phyloP scores from a whole-genome alignment of 2,888 invertebrate genomes.

The Ariolimax columbianus region DNA sequence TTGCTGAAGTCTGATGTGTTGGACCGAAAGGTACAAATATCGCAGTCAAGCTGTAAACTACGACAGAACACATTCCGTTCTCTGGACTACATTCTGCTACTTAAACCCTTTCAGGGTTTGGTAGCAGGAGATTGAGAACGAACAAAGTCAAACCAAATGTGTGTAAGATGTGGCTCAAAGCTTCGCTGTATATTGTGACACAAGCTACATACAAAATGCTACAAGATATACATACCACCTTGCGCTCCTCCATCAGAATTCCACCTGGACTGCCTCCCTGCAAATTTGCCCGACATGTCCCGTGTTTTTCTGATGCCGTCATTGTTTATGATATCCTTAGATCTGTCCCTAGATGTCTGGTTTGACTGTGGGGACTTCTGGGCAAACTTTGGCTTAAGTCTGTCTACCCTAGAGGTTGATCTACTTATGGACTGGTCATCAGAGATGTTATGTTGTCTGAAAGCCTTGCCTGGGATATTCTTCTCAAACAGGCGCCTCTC shows the following conservation, averaged over 20 bases:
- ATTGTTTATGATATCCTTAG: not conserved
- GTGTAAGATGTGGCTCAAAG: too few relatives aligned
- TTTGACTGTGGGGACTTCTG: not conserved
- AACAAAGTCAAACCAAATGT: too few relatives aligned
- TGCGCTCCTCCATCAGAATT: not conserved
- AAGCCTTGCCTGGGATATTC: not conserved
- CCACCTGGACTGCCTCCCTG: not conserved
- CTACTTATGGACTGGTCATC: not conserved
- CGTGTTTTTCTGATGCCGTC: not conserved
- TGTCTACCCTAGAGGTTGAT: not conserved
- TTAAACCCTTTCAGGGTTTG: too few relatives aligned
- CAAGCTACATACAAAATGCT: not conserved
- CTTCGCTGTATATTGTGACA: too few relatives aligned
- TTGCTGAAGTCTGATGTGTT: too few relatives aligned
- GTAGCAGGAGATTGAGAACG: too few relatives aligned
- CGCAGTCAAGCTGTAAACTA: too few relatives aligned
- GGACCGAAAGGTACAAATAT: too few relatives aligned
- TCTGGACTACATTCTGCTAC: too few relatives aligned
- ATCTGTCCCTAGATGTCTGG: slow-evolving; percentile 3
- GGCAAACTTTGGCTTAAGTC: not conserved
- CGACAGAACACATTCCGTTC: too few relatives aligned
- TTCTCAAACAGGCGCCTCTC: not conserved
- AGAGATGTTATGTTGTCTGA: not conserved
- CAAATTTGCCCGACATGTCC: not conserved
- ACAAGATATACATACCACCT: not conserved